Conservation (phyloP, 1,140 invertebrate species). For the Penaeus chinensis region DNA sequence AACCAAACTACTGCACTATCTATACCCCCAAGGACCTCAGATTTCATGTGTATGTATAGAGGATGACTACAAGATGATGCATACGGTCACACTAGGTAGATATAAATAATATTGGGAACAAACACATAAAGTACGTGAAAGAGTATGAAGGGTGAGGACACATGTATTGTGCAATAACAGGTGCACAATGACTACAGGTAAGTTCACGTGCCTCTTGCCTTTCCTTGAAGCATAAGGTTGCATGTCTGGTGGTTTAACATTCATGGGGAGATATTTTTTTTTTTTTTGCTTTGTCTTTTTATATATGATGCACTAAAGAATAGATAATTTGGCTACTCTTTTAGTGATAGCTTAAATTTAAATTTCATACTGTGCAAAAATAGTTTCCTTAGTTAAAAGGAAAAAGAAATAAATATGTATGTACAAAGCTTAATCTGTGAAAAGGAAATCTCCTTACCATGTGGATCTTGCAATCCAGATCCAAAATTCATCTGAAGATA, state of each 20-base stretch:
- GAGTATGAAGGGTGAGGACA: slow-evolving; percentile 55
- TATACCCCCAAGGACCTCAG: too few relatives aligned
- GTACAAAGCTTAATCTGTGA: too few relatives aligned
- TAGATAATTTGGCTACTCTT: too few relatives aligned
- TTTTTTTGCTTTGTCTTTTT: not conserved
- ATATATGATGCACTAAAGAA: too few relatives aligned
- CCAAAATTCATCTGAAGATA: too few relatives aligned
- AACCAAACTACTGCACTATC: too few relatives aligned
- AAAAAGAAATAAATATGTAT: too few relatives aligned
- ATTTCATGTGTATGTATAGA: not conserved
- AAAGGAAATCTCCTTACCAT: too few relatives aligned
- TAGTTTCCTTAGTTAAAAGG: too few relatives aligned
- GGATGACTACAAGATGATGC: slow-evolving; percentile 37
- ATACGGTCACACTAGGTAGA: slow-evolving; percentile 41
- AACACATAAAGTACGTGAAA: slow-evolving; percentile 24
- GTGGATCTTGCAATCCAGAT: too few relatives aligned
- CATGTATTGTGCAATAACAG: slow-evolving; percentile 38
- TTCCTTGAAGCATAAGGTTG: slow-evolving; percentile 12
- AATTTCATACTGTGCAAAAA: too few relatives aligned
- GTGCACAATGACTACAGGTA: slow-evolving; percentile 51
- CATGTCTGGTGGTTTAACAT: not conserved
- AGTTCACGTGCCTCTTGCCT: slow-evolving; percentile 36
- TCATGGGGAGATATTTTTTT: not conserved
- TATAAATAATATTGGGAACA: slow-evolving; percentile 22
- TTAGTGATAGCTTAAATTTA: too few relatives aligned